Percentiles rank a stretch among this genome's conserved stretches.
Conservation (phyloP, 2,113 vertebrate genomes). For the Planiliza haematocheilus region DNA sequence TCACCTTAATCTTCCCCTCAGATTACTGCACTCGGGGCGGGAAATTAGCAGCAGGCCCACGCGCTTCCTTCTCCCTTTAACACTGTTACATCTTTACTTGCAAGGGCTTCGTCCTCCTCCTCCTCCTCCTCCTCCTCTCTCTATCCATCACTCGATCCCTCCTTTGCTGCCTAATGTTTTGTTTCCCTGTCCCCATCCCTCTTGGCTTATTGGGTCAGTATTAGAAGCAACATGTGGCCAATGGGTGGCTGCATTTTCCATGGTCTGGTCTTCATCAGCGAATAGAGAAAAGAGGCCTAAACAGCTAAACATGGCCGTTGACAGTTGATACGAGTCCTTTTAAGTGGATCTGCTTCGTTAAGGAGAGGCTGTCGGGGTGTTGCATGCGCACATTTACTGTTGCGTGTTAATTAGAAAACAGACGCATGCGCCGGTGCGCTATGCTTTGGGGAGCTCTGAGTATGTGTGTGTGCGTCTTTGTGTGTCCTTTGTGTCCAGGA, state of each 20-base stretch:
- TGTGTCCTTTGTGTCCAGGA: constrained; percentile 57
- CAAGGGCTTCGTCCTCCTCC: background rate
- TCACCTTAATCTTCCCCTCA: constrained; percentile 86
- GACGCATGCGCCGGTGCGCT: constrained; percentile 1
- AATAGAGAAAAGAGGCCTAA: constrained; percentile 65
- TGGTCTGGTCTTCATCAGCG: constrained; percentile 75
- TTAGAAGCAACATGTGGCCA: constrained; percentile 80
- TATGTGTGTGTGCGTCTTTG: constrained; percentile 23
- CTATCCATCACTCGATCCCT: constrained; percentile 19
- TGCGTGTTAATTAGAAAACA: constrained; percentile 47
- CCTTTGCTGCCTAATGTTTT: constrained; percentile 21
- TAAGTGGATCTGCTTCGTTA: constrained; percentile 67
- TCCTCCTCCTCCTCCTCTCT: background rate
- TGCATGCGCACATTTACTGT: constrained; percentile 36
- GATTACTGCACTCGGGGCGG: constrained; percentile 84
- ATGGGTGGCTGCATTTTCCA: constrained; percentile 75
- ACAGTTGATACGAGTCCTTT: constrained; percentile 78
- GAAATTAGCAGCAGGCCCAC: constrained; percentile 84
- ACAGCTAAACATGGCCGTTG: constrained; percentile 75
- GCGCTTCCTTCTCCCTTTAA: constrained; percentile 56
- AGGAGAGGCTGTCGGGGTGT: constrained; percentile 20
- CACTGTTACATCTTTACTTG: constrained; percentile 54
- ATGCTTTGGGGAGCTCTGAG: constrained; percentile 48
- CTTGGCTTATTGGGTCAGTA: constrained; percentile 76
- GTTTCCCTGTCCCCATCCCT: constrained; percentile 23